These are phyloP conservation scores for Acanthornis magna DNA, from an alignment of 2,797 vertebrate genomes.

Conservation along the genomic window DNA sequence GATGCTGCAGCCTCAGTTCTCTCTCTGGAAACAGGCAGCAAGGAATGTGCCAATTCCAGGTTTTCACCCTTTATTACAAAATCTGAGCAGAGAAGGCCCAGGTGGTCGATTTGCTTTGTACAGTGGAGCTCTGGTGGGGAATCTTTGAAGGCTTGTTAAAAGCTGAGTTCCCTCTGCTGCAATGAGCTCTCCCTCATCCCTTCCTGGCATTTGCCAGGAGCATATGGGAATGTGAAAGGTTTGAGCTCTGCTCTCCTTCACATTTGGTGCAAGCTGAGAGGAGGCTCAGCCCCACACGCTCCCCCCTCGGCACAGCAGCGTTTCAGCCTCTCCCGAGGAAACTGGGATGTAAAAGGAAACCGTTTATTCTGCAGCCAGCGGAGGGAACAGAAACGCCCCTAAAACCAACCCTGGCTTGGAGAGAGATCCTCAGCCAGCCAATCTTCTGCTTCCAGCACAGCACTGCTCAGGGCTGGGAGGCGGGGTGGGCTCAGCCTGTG, in stretches of 20 bases:
- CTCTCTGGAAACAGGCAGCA: not conserved
- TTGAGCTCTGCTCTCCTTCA: not conserved
- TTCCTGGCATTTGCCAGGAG: not conserved
- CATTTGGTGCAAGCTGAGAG: not conserved
- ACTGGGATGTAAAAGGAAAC: not conserved
- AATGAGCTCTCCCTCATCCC: not conserved
- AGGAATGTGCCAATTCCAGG: not conserved
- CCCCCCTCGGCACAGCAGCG: not conserved
- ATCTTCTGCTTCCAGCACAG: slow-evolving; percentile 29
- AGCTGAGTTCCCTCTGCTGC: not conserved
- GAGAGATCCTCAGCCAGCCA: not conserved
- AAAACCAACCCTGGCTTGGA: not conserved
- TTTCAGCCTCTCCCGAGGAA: not conserved
- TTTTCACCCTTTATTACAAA: not conserved
- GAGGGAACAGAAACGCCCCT: not conserved
- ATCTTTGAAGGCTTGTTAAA: not conserved
- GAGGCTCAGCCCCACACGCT: not conserved
- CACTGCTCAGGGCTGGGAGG: not conserved
- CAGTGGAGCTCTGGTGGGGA: not conserved
- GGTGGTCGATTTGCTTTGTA: rapidly evolving
- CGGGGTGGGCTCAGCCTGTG: not conserved
- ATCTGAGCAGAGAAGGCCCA: not conserved
- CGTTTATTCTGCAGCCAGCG: not conserved
- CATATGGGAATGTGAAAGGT: not conserved
- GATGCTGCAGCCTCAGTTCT: not conserved